Percentiles rank a stretch among this genome's conserved stretches.
phyloP scores from a whole-genome alignment of 2,888 invertebrate species.

The Coremacera marginata region DNA sequence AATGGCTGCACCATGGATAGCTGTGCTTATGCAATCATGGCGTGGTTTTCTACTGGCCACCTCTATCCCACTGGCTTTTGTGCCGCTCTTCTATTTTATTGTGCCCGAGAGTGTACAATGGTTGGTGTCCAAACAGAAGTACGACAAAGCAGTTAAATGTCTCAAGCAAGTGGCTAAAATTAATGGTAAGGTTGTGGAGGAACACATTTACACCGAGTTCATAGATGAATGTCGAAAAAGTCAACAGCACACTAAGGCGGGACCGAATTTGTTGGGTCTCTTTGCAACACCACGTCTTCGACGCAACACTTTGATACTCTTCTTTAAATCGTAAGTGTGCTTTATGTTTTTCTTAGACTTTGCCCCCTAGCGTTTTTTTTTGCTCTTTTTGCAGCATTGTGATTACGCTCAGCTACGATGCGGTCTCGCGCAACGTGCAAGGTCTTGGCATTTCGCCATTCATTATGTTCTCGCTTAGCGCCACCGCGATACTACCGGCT shows the following conservation, averaged over 20 bases:
- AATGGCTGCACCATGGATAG: conserved; percentile 71
- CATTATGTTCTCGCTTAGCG: conserved; percentile 72
- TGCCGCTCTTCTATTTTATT: conserved; percentile 71
- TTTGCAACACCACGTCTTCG: conserved; percentile 72
- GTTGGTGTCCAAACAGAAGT: conserved; percentile 72
- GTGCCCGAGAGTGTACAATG: conserved; percentile 75
- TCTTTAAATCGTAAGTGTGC: conserved; percentile 74
- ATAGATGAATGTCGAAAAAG: conserved; percentile 58
- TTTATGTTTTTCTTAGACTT: conserved; percentile 1
- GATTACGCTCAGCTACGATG: conserved; percentile 74
- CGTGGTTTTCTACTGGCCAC: conserved; percentile 71
- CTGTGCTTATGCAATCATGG: conserved; percentile 70
- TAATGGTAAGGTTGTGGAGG: conserved; percentile 69
- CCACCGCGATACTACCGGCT: conserved; percentile 73
- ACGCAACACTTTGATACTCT: conserved; percentile 69
- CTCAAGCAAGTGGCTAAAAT: conserved; percentile 71
- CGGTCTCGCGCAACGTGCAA: conserved; percentile 73
- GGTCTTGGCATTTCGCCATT: conserved; percentile 73
- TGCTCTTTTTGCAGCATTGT: conserved; percentile 70
- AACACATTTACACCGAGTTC: conserved; percentile 59
- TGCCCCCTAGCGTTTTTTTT: background rate
- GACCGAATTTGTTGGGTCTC: conserved; percentile 70
- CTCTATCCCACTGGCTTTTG: conserved; percentile 70
- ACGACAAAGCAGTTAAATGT: conserved; percentile 70
- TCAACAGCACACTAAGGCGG: conserved; percentile 50